phyloP scores from a whole-genome alignment of 2,888 invertebrate genomes.

The Agelastica alni region DNA sequence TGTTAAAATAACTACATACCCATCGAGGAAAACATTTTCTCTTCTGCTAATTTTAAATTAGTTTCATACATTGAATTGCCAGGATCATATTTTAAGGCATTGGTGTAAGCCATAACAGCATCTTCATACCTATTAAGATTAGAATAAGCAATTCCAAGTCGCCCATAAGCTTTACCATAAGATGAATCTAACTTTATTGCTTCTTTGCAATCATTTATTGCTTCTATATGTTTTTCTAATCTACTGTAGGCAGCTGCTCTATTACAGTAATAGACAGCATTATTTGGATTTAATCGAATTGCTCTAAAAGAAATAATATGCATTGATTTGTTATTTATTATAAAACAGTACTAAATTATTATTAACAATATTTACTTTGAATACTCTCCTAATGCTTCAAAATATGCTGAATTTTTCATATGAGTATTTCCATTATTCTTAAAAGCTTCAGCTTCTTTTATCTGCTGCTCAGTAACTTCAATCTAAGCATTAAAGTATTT shows the following conservation, averaged over 20 bases:
- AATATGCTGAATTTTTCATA: conserved; percentile 83
- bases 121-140: conserved; percentile 81
- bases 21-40: conserved; percentile 52
- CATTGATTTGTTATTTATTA: too few species aligned
- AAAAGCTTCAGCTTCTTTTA: conserved; percentile 76
- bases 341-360: background rate
- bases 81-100: conserved; percentile 89
- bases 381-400: conserved; percentile 83
- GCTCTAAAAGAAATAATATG: conserved; percentile 69
- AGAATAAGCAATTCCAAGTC: conserved; percentile 87
- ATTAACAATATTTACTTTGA: conserved; percentile 59
- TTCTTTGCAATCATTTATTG: conserved; percentile 88
- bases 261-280: conserved; percentile 96
- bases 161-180: conserved; percentile 94
- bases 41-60: conserved; percentile 83
- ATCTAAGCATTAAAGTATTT: conserved; percentile 33
- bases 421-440: conserved; percentile 87
- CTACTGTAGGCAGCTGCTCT: conserved; percentile 95
- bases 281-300: conserved; percentile 81
- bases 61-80: conserved; percentile 87
- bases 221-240: conserved; percentile 78
- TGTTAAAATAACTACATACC: conserved; percentile 28
- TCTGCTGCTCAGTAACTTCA: conserved; percentile 59
- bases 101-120: conserved; percentile 84
- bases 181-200: conserved; percentile 87